Conservation (phyloP, 2,888 invertebrate species). For the Lasioglossum marginatum region DNA sequence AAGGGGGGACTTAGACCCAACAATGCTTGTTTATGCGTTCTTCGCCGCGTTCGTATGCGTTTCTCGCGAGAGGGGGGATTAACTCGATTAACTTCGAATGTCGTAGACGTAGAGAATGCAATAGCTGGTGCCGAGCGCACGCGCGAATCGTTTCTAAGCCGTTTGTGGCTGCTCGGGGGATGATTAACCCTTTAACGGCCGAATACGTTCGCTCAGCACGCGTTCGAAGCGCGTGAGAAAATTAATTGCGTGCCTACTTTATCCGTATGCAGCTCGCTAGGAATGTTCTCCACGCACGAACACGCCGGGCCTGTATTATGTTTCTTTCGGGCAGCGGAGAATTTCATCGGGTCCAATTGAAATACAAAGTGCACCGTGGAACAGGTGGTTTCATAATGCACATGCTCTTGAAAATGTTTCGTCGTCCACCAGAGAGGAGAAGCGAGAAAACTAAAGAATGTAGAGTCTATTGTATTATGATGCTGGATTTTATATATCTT, state of each 20-base stretch:
- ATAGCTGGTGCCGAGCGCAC: background rate
- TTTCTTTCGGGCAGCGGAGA: constrained; percentile 1
- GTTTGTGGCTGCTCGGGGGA: background rate
- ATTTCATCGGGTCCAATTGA: constrained; percentile 5
- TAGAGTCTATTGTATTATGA: background rate
- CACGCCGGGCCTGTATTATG: background rate
- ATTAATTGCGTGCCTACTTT: constrained; percentile 9
- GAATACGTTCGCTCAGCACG: background rate
- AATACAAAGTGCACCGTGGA: background rate
- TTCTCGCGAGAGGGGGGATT: background rate
- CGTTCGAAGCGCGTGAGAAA: background rate
- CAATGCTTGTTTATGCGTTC: constrained; percentile 21
- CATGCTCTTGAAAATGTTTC: background rate
- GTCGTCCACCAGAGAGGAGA: background rate
- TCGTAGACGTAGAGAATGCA: constrained; percentile 1
- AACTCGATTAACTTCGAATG: constrained; percentile 17
- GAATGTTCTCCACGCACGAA: background rate
- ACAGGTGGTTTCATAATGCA: constrained; percentile 2
- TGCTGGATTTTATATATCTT: background rate
- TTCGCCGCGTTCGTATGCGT: background rate
- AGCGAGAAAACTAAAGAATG: background rate
- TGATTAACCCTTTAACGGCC: constrained; percentile 10
- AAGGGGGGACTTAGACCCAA: constrained; percentile 15
- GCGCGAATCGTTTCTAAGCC: background rate
- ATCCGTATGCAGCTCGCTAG: background rate